These are phyloP conservation scores for Buteo buteo DNA, from an alignment of 2,113 vertebrate species.

Conservation along the genomic window DNA sequence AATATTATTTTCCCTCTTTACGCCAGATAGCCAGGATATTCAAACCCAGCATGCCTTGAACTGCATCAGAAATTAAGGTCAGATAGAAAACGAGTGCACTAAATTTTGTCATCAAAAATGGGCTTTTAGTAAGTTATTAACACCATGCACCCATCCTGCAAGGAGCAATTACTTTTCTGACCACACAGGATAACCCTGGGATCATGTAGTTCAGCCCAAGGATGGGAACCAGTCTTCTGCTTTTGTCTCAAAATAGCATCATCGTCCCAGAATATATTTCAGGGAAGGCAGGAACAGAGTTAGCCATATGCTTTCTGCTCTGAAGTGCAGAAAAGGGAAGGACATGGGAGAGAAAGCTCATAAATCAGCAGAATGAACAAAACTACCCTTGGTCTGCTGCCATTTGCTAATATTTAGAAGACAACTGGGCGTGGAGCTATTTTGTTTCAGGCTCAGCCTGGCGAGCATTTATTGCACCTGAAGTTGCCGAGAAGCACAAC, in stretches of 20 bases:
- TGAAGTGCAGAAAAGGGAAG: background rate
- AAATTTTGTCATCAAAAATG: background rate
- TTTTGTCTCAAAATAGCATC: slow-evolving; percentile 35
- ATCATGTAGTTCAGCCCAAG: background rate
- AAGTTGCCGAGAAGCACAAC: background rate
- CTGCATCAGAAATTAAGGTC: background rate
- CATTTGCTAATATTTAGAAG: background rate
- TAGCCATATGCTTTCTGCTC: background rate
- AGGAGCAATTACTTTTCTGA: background rate
- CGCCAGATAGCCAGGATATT: background rate
- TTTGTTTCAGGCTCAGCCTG: background rate
- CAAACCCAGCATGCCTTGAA: background rate
- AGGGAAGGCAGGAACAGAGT: background rate
- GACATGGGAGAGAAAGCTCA: background rate
- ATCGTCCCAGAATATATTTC: background rate
- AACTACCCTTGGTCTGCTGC: background rate
- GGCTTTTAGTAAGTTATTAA: background rate
- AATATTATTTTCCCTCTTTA: background rate
- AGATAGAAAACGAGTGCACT: background rate
- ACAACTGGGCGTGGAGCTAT: background rate
- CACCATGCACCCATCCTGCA: background rate
- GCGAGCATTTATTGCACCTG: background rate
- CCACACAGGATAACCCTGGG: background rate
- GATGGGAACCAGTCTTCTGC: slow-evolving; percentile 5
- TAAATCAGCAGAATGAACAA: background rate